Conservation (phyloP, 37 sponge, comb jelly and placozoan species). For the Halisarca cf. caerulea region DNA sequence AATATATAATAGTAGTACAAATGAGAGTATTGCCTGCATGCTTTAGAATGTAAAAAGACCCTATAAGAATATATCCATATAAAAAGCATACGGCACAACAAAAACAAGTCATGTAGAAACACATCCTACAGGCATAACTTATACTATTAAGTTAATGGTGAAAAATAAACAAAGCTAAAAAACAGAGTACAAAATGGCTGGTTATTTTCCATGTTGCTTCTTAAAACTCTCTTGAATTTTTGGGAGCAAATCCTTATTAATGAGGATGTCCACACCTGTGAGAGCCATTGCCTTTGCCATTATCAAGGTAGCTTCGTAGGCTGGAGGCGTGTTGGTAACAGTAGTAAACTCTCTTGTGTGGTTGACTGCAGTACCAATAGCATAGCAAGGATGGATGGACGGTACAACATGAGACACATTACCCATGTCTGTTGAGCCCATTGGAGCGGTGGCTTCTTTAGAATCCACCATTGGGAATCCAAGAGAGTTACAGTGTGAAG, state of each 20-base stretch:
- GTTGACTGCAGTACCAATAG: constrained; percentile 65
- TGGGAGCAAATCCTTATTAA: constrained; percentile 43
- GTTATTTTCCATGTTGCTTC: not conserved
- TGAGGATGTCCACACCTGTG: constrained; percentile 72
- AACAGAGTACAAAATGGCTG: too few species aligned
- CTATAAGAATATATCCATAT: too few species aligned
- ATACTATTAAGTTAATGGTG: too few species aligned
- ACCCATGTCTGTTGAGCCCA: constrained; percentile 92
- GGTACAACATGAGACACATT: constrained; percentile 84
- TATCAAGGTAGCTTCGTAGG: constrained; percentile 57
- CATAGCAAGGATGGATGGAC: constrained; percentile 79
- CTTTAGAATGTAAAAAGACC: too few species aligned
- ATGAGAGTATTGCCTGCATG: too few species aligned
- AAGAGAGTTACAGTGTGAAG: constrained; percentile 37
- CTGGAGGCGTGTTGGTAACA: constrained; percentile 52
- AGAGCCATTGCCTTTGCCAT: constrained; percentile 83
- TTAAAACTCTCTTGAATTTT: constrained; percentile 48
- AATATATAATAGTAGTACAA: too few species aligned
- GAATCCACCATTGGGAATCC: not conserved
- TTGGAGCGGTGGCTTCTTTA: not conserved
- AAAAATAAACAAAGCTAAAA: too few species aligned
- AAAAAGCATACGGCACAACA: too few species aligned
- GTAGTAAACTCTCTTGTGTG: constrained; percentile 73
- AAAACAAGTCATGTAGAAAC: too few species aligned
- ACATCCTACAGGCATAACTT: too few species aligned